Evolutionary conservation across 2,797 vertebrate species (phyloP), one percentile per base, ranked within the genome.

Genomic region (Cirrhinus mrigala): DNA sequence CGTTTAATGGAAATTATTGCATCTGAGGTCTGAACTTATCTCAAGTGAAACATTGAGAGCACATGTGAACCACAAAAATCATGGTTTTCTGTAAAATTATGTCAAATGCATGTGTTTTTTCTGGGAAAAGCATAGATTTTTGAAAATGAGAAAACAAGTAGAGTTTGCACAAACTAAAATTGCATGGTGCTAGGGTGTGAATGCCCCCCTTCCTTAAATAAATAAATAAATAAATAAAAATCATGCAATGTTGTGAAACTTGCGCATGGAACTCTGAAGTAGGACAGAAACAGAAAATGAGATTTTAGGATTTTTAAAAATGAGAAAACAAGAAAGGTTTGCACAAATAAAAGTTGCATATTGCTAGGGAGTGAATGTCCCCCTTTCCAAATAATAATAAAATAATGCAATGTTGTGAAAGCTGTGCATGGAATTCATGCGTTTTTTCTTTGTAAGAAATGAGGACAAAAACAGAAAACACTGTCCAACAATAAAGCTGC

Each of bases 381-480:
- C 60, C 10, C 22, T 10, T 9, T 14, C 18, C 2, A 16, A 48
- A 48, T 22, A 37, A 37, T 5, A 37, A 37, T 37, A 5, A 37
- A n/a, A 6, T 37, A 37, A 37, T 33, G 33, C 33, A 33, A 33
- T 16, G n/a, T 50, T 74, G 46, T 11, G 40, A 40, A 37, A 60
- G 3, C 10, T 77, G 20, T 1, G 1, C 37, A 27, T 44, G 76
- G 22, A 78, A 27, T 40, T 18, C 37, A 64, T 66, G 44, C 27
- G 37, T 16, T 78, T 79, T 40, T 48, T 79, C 8, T 62, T 44
- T 79, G 16, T 29, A 79, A 60, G 77, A 79, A 66, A 79, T 15
- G 7, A 48, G 18, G 18, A 11, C 8, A 46, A 66, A 66, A 52
- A 75, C 6, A 54, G 12, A 66, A 79, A 48, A 64, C 15, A 79